Percentiles rank a stretch among this genome's conserved stretches.
Evolutionary conservation across 2,113 vertebrate species (phyloP).

Genomic region (Neofelis nebulosa): DNA sequence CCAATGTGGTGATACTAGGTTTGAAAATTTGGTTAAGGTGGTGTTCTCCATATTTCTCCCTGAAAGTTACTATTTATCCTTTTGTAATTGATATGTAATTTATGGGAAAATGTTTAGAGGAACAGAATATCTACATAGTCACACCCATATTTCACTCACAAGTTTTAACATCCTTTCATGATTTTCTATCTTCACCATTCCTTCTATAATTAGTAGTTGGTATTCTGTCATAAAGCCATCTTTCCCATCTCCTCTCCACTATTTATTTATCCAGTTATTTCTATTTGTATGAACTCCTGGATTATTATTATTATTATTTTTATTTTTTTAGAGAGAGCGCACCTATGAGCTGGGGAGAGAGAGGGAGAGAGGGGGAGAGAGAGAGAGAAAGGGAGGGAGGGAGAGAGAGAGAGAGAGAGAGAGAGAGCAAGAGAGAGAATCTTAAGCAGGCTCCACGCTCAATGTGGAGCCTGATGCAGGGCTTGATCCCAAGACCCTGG

Average conservation of each 20-base stretch:
- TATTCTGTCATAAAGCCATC: background rate
- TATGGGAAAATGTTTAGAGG: background rate
- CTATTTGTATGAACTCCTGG: background rate
- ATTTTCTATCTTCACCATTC: constrained; percentile 3
- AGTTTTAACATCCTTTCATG: constrained; percentile 4
- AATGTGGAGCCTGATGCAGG: no score
- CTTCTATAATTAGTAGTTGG: background rate
- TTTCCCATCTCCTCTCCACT: background rate
- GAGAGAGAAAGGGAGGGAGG: no score
- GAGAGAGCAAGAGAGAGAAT: no score
- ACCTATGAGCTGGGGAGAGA: no score
- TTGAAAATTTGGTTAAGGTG: constrained; percentile 35
- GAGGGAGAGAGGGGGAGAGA: no score
- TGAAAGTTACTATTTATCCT: constrained; percentile 36
- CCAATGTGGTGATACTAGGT: background rate
- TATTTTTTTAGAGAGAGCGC: no score
- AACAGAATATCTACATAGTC: constrained; percentile 3
- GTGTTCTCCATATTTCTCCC: background rate
- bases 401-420: no score
- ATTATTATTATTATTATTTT: background rate
- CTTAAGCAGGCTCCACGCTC: no score
- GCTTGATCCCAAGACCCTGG: no score
- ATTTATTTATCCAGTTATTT: background rate
- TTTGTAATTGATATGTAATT: constrained; percentile 37
- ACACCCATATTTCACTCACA: background rate